Conservation (phyloP, 2,888 invertebrate species). For the Brachyptera putata region DNA sequence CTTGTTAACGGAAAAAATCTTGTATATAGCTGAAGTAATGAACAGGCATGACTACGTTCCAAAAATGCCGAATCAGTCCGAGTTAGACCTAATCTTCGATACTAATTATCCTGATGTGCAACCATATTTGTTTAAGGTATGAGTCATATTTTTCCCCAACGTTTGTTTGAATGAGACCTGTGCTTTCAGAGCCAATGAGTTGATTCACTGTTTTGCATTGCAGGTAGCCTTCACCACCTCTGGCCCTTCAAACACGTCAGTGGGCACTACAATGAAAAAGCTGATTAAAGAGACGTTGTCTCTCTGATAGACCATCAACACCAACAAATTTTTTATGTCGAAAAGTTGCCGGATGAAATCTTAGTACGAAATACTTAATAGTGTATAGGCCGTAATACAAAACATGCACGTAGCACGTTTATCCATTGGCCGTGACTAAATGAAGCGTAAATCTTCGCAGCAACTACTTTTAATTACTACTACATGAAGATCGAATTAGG, state of each 20-base stretch:
- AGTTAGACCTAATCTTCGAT: conserved; percentile 92
- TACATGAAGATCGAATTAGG: no score
- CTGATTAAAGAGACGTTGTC: conserved; percentile 81
- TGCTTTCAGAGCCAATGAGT: background rate
- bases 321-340: no score
- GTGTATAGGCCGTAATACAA: no score
- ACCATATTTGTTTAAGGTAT: conserved; percentile 93
- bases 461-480: no score
- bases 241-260: conserved; percentile 72
- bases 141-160: no score
- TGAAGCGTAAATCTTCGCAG: no score
- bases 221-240: conserved; percentile 66
- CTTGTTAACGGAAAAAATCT: conserved; percentile 84
- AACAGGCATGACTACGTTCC: conserved; percentile 95
- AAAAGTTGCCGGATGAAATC: no score
- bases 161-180: no score
- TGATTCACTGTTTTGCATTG: conserved; percentile 34
- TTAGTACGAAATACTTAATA: no score
- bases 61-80: conserved; percentile 88
- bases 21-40: conserved; percentile 92
- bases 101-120: conserved; percentile 90
- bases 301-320: conserved; percentile 54
- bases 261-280: conserved; percentile 86
- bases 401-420: no score
- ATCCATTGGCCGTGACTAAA: no score